phyloP scores from a whole-genome alignment of 2,888 invertebrate species.

The Ischnus inquisitorius region DNA sequence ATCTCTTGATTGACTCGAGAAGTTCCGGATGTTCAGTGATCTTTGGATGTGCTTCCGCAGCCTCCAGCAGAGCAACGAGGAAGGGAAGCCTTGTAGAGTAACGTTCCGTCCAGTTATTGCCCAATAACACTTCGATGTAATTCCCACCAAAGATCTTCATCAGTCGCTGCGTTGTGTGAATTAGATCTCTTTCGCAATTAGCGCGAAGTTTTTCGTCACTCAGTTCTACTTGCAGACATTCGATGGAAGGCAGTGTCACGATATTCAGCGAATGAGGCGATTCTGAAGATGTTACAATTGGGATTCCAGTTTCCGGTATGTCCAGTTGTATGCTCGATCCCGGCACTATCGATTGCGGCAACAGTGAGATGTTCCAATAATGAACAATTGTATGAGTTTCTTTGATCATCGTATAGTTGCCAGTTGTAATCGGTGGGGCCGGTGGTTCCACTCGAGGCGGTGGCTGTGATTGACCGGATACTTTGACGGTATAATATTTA shows the following conservation, averaged over 20 bases:
- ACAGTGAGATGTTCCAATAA: neutral
- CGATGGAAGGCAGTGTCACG: slow-evolving; percentile 44
- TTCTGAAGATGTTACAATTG: neutral
- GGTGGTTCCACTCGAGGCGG: neutral
- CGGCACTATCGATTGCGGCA: neutral
- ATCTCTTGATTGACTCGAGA: slow-evolving; percentile 18
- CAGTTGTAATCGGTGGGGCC: neutral
- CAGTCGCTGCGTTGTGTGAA: neutral
- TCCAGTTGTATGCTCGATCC: neutral
- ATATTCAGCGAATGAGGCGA: neutral
- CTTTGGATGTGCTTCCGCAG: slow-evolving; percentile 42
- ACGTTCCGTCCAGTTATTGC: neutral
- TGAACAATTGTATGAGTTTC: neutral
- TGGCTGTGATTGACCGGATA: neutral
- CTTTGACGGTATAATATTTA: neutral
- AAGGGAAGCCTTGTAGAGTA: slow-evolving; percentile 3
- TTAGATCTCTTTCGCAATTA: neutral
- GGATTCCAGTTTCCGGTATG: neutral
- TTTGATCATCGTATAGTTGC: too few relatives aligned
- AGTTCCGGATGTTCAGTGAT: slow-evolving; percentile 22
- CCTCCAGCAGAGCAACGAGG: slow-evolving; percentile 47
- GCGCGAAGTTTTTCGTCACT: neutral
- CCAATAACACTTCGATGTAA: neutral
- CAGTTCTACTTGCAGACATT: slow-evolving; percentile 20
- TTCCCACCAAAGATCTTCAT: neutral